These are phyloP conservation scores for Peromyscus maniculatus DNA, from an alignment of 2,113 vertebrate species.

Conservation along the genomic window DNA sequence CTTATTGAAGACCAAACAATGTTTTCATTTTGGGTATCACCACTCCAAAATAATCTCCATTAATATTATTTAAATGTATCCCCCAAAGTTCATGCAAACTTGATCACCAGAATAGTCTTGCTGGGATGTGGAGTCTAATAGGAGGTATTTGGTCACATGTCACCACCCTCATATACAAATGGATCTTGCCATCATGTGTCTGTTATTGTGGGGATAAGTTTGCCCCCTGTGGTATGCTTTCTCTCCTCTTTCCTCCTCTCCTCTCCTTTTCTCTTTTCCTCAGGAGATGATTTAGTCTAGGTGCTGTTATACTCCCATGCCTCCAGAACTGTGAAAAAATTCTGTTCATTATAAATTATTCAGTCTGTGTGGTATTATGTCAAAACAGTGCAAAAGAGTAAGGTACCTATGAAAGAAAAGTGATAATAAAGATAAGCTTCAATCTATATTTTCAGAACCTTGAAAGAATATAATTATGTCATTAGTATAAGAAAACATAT, in stretches of 20 bases:
- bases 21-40: slow-evolving; percentile 17
- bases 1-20: slow-evolving; percentile 21
- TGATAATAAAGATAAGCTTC: not conserved
- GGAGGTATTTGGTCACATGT: not conserved
- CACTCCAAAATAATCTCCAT: not conserved
- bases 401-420: not conserved
- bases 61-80: not conserved
- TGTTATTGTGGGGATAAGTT: not conserved
- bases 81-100: not conserved
- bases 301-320: not conserved
- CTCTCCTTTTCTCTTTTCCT: not conserved
- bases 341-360: not conserved
- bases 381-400: not conserved
- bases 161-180: not conserved
- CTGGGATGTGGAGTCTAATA: not conserved
- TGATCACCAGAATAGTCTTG: not conserved
- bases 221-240: no score
- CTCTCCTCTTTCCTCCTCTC: not conserved
- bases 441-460: not conserved
- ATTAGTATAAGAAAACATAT: slow-evolving; percentile 38
- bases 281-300: not conserved
- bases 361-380: not conserved
- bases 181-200: not conserved
- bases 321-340: not conserved
- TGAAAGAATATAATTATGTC: not conserved